Evolutionary conservation across 2,797 vertebrate species (phyloP).

Genomic region (Odontamblyopus lacepedii): DNA sequence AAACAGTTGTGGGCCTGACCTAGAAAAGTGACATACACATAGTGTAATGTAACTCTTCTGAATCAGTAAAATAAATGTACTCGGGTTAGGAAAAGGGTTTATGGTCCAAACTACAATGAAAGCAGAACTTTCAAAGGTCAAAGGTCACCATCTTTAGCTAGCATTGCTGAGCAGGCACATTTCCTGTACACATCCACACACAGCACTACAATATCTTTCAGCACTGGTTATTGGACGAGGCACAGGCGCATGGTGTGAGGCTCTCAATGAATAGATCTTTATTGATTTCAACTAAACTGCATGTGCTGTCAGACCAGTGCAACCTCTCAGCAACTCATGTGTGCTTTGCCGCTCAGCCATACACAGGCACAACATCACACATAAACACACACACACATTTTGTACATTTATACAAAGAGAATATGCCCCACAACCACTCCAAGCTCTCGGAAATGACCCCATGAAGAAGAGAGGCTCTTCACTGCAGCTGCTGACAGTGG

Average conservation of each 20-base stretch:
- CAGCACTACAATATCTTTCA: slow-evolving; percentile 34
- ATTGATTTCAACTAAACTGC: slow-evolving; percentile 74
- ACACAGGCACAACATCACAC: slow-evolving; percentile 18
- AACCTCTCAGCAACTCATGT: slow-evolving; percentile 58
- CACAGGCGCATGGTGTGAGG: slow-evolving; percentile 50
- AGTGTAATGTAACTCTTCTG: neutral
- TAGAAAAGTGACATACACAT: too few species aligned
- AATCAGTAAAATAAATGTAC: neutral
- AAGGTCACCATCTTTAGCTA: slow-evolving; percentile 45
- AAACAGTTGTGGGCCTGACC: too few species aligned
- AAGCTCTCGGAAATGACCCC: slow-evolving; percentile 58
- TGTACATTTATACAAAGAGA: slow-evolving; percentile 17
- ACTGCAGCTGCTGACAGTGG: slow-evolving; percentile 40
- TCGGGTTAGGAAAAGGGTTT: neutral
- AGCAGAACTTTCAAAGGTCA: slow-evolving; percentile 23
- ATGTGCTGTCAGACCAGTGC: slow-evolving; percentile 58
- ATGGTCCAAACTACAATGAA: neutral
- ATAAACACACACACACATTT: slow-evolving; percentile 19
- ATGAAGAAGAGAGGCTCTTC: slow-evolving; percentile 62
- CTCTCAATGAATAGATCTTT: slow-evolving; percentile 74
- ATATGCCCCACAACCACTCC: slow-evolving; percentile 40
- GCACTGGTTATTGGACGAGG: slow-evolving; percentile 53
- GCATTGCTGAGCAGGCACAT: slow-evolving; percentile 50
- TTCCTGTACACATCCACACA: slow-evolving; percentile 29
- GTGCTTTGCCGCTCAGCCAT: slow-evolving; percentile 38